A percentile compares a stretch with the other conserved stretches of the same genome.
These are phyloP conservation scores for Amaurobius ferox DNA, from an alignment of 2,888 invertebrate genomes.

Conservation along the genomic window DNA sequence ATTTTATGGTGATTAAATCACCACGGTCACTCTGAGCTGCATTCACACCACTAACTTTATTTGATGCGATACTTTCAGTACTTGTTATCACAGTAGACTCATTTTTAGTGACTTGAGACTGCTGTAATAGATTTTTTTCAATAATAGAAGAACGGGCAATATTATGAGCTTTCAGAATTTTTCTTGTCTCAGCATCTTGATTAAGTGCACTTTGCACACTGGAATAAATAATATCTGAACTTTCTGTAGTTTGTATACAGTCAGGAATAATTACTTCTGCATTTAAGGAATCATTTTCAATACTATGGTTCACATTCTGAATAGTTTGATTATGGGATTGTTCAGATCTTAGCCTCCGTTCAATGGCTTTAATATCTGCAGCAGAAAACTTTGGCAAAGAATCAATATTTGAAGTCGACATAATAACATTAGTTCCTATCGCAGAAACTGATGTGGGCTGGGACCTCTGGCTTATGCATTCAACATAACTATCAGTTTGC, in stretches of 20 bases:
- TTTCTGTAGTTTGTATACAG: slow-evolving; percentile 40
- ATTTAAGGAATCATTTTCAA: slow-evolving; percentile 11
- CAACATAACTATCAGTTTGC: slow-evolving; percentile 41
- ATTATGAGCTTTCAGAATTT: slow-evolving; percentile 51
- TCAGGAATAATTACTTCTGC: slow-evolving; percentile 62
- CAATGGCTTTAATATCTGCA: slow-evolving; percentile 66
- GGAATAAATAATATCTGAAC: slow-evolving; percentile 62
- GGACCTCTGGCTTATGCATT: slow-evolving; percentile 48
- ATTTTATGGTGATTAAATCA: slow-evolving; percentile 39
- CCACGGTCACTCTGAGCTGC: slow-evolving; percentile 35
- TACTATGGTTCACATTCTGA: slow-evolving; percentile 24
- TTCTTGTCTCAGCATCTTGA: slow-evolving; percentile 33
- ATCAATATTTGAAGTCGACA: slow-evolving; percentile 68
- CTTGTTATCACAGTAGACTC: slow-evolving; percentile 62
- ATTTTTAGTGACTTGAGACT: slow-evolving; percentile 46
- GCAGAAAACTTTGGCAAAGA: slow-evolving; percentile 44
- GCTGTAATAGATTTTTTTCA: slow-evolving; percentile 59
- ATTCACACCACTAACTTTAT: slow-evolving; percentile 26
- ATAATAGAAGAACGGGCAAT: slow-evolving; percentile 54
- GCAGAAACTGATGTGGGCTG: slow-evolving; percentile 59
- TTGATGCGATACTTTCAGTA: slow-evolving; percentile 31
- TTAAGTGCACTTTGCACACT: slow-evolving; percentile 37
- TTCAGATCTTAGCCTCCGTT: slow-evolving; percentile 41
- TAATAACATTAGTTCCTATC: slow-evolving; percentile 67
- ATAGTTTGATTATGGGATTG: slow-evolving; percentile 23